Percentiles rank a stretch among this genome's conserved stretches.
Evolutionary conservation across 1,140 invertebrate species (phyloP).

Genomic region (Eriosoma lanigerum): DNA sequence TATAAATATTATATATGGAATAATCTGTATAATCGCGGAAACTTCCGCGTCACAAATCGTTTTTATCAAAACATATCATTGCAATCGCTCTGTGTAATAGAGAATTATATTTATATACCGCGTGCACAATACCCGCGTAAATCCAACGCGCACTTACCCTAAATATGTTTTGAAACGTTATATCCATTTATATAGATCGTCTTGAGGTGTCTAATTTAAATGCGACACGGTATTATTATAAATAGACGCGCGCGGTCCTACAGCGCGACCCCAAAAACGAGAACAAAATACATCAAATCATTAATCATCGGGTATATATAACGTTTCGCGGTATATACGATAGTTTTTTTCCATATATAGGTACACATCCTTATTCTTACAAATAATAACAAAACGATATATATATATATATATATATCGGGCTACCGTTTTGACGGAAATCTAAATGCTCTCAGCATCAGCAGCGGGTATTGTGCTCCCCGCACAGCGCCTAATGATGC

Average conservation of each 20-base stretch:
- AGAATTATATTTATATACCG: too few species aligned
- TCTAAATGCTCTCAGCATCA: slow-evolving; percentile 30
- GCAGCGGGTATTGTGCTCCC: slow-evolving; percentile 33
- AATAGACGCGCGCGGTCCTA: background rate
- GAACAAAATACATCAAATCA: slow-evolving; percentile 48
- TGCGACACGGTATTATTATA: background rate
- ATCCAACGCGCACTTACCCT: slow-evolving; percentile 30
- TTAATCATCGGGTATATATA: slow-evolving; percentile 33
- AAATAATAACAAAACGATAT: background rate
- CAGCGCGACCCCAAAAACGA: background rate
- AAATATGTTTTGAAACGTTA: slow-evolving; percentile 51
- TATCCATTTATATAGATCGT: slow-evolving; percentile 45
- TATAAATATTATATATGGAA: too few species aligned
- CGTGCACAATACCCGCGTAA: background rate
- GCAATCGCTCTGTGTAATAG: too few species aligned
- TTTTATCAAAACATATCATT: too few species aligned
- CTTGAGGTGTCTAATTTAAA: slow-evolving; percentile 47
- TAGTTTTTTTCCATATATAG: background rate
- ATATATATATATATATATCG: background rate
- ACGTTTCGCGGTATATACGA: slow-evolving; percentile 34
- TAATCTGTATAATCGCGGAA: too few species aligned
- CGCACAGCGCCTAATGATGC: slow-evolving; percentile 43
- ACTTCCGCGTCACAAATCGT: too few species aligned
- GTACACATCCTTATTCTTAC: background rate
- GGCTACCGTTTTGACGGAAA: slow-evolving; percentile 50